These are phyloP conservation scores for Bombycilla garrulus DNA, from an alignment of 2,113 vertebrate genomes.

Conservation along the genomic window DNA sequence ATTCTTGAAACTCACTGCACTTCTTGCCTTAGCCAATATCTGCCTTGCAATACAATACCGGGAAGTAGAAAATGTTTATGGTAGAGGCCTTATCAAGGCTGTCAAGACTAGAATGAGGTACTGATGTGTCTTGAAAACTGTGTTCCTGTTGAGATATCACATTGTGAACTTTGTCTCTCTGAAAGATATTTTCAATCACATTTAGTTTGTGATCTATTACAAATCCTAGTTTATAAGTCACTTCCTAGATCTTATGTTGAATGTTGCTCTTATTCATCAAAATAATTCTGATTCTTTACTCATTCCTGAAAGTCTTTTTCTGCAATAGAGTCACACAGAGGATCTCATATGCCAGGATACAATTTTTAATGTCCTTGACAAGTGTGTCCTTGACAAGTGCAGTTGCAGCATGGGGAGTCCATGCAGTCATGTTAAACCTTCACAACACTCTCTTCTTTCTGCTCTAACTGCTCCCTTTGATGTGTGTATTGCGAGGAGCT, in stretches of 20 bases:
- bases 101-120: background rate
- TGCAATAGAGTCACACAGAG: background rate
- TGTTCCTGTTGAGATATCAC: background rate
- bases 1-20: background rate
- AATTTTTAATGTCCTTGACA: background rate
- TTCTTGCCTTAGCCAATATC: background rate
- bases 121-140: background rate
- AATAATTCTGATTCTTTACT: background rate
- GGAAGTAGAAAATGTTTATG: background rate
- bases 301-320: background rate
- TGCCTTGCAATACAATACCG: background rate
- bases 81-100: background rate
- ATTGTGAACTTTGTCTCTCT: background rate
- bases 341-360: background rate
- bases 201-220: background rate
- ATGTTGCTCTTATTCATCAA: background rate
- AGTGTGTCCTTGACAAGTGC: background rate
- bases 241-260: background rate
- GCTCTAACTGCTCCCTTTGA: slow-evolving; percentile 28
- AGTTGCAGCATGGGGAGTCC: background rate
- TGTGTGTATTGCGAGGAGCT: background rate
- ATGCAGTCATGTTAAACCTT: background rate
- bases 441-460: background rate
- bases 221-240: background rate
- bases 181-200: background rate